Conservation (phyloP, 2,797 vertebrate genomes). For the Acanthornis magna region DNA sequence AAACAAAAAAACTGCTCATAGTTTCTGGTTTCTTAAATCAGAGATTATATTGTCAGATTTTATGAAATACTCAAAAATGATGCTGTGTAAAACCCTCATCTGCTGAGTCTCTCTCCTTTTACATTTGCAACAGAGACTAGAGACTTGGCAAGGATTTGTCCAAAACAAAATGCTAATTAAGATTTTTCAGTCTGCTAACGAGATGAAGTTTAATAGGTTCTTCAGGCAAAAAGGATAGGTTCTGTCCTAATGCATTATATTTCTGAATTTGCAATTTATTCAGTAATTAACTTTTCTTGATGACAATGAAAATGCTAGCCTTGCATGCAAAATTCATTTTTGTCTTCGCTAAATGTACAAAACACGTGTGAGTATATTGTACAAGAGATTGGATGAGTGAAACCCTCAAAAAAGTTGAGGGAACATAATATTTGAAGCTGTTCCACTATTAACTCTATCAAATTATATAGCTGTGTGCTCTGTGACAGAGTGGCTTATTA, state of each 20-base stretch:
- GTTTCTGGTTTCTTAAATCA: not conserved
- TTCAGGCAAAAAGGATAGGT: constrained; percentile 70
- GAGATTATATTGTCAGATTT: not conserved
- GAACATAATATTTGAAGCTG: not conserved
- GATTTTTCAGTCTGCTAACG: constrained; percentile 62
- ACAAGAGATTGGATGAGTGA: not conserved
- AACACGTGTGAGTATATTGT: not conserved
- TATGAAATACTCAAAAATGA: constrained; percentile 1
- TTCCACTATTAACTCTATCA: not conserved
- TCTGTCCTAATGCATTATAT: constrained; percentile 58
- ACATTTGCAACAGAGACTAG: not conserved
- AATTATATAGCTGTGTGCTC: not conserved
- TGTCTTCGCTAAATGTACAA: not conserved
- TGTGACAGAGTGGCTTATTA: not conserved
- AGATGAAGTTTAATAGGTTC: constrained; percentile 69
- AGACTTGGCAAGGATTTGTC: constrained; percentile 37
- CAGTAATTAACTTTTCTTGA: constrained; percentile 70
- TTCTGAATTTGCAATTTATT: constrained; percentile 56
- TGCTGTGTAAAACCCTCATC: not conserved
- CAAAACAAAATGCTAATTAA: constrained; percentile 64
- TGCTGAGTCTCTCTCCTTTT: not conserved
- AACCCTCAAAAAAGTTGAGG: not conserved
- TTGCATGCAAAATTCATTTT: constrained; percentile 45
- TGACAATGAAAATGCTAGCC: constrained; percentile 59
- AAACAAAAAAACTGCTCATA: not conserved